Evolutionary conservation across 1,140 invertebrate genomes (phyloP), one percentile per base, ranked within the genome.

Genomic region (Euborellia annulipes): DNA sequence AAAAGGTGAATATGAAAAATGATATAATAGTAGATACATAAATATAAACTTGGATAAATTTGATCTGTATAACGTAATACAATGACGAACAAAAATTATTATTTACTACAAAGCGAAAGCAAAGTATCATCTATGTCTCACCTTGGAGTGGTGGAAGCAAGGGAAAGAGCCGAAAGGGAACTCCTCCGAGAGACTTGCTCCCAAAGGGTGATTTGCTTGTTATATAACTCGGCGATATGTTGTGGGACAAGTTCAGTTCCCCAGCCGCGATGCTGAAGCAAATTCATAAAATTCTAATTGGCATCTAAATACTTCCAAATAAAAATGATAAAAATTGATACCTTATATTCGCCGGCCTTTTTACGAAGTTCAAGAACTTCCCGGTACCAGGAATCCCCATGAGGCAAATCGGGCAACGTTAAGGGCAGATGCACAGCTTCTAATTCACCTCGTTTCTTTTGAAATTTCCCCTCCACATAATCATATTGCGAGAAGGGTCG

Each of bases 321-420:
- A n/a, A n/a, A n/a, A n/a, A n/a, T n/a, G n/a, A n/a, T n/a, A n/a
- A n/a, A n/a, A n/a, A n/a, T n/a, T n/a, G n/a, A n/a, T n/a, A 87
- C 85, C 77, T 88, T 88, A 65, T 91, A 91, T 64, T 90, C 85
- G 55, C 83, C 85, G 60, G 87, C 87, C 62, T 89, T 85, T 63
- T 86, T 86, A 55, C 86, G 76, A 50, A 90, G 70, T 66, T 90
- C 86, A 56, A 87, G 14, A 22, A 90, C 83, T 64, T 86, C 82
- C 53, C 73, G 72, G 65, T 81, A 85, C 83, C 83, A 86, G 53
- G 79, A 74, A 55, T 74, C 68, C 48, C 52, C 23, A 13, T 50
- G 13, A 4, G 47, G 42, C 11, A 43, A n/a, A 8, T 48, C 47
- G 18, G 47, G 9, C 18, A 43, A 23, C 13, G 30, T 9, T 4